These are phyloP conservation scores for Sorex araneus DNA, from an alignment of 2,113 vertebrate species.

Conservation along the genomic window DNA sequence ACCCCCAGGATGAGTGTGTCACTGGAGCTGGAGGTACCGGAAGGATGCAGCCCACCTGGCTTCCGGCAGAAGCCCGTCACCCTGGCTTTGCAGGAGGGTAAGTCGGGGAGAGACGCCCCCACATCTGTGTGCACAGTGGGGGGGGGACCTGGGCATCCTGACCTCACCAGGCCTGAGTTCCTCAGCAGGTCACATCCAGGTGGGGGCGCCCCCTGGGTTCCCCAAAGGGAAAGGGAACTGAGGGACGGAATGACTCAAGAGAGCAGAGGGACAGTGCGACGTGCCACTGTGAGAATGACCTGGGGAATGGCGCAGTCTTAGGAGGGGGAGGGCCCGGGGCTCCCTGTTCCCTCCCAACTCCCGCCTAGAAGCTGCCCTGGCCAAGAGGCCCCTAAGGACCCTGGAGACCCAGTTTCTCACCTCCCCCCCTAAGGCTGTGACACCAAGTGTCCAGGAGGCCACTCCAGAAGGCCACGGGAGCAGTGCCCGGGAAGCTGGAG, in stretches of 20 bases:
- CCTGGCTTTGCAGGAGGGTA: constrained; percentile 91
- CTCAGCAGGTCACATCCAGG: not conserved
- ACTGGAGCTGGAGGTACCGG: constrained; percentile 88
- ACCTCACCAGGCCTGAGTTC: not conserved
- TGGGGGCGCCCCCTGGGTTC: not conserved
- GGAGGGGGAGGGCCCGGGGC: not conserved
- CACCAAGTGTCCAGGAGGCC: too few relatives aligned
- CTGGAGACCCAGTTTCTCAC: not conserved
- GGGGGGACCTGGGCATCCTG: not conserved
- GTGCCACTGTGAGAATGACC: not conserved
- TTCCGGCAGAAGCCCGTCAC: constrained; percentile 90
- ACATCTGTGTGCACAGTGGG: too few relatives aligned
- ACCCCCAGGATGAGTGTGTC: constrained; percentile 91
- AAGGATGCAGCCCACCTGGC: constrained; percentile 91
- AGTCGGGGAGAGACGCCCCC: constrained; percentile 52
- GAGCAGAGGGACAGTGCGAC: fast-evolving
- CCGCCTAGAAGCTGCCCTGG: not conserved
- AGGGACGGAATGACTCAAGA: not conserved
- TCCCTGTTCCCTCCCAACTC: not conserved
- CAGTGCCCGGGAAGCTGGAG: fast-evolving
- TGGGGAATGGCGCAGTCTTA: fast-evolving
- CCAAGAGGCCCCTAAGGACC: too few relatives aligned
- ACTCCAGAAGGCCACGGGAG: not conserved
- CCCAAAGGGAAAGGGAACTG: too few relatives aligned
- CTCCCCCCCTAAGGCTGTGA: too few relatives aligned